Evolutionary conservation across 64 coral and sea anemone species (phyloP), one percentile per base, ranked within the genome.

Genomic region (Montipora efflorescens): DNA sequence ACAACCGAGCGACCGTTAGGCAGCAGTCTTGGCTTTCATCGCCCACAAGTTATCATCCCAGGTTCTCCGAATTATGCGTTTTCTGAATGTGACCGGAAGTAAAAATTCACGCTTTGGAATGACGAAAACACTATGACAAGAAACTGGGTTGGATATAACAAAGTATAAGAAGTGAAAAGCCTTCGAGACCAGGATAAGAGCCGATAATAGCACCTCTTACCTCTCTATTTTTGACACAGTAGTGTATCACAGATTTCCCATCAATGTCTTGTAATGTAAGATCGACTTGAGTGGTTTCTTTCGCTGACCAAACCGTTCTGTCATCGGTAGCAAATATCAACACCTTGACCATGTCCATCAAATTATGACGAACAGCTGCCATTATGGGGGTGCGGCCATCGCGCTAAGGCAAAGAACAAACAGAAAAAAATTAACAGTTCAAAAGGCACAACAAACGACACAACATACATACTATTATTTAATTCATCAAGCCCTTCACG

Each of bases 271-370:
- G 81, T 75, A 90, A 79, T n/a, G 92, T 68, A 15, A 98, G 76
- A 67, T 95, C 77, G 55, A 98, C 68, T 78, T 84, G 16, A 3
- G 88, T 92, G 25, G 90, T 95, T 21, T 87, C 72, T 15, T 90
- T 87, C 19, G 59, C 64, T 9, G 77, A 66, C 96, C 96, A 97
- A 8, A 95, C 71, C 11, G 81, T 14, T 22, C 84, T 79, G 84
- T 98, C 85, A 69, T 91, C 88, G 5, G 96, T 98, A 22, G 89
- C 93, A 90, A 84, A 95, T n/a, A 95, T 48, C 49, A 98, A 89
- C 18, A 98, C 47, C 19, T 95, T 98, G 2, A 86, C 79, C 77
- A 95, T 98, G 90, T 98, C 96, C 70, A 92, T 68, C 48, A 51
- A 52, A 50, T 94, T 88, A 59, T 81, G 67, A 47, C 62, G 78